A percentile compares a stretch with the other conserved stretches of the same genome.
Conservation (phyloP, 1,140 invertebrate species). For the Varroa destructor region DNA sequence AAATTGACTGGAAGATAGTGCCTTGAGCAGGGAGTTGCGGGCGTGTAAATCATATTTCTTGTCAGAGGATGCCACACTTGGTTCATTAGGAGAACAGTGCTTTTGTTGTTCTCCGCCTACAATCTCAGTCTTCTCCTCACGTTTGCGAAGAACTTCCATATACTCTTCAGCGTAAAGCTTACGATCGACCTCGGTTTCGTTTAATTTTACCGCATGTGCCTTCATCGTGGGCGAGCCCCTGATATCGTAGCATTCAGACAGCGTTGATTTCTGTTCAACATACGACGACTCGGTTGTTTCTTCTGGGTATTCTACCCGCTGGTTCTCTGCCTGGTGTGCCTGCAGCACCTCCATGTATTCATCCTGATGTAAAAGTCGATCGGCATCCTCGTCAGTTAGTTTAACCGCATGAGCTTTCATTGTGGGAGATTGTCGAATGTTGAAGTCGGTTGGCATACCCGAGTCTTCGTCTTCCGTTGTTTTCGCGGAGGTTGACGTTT, state of each 20-base stretch:
- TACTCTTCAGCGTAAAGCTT: background rate
- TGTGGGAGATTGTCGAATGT: slow-evolving; percentile 6
- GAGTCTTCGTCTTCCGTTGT: background rate
- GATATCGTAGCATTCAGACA: background rate
- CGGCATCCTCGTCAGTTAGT: slow-evolving; percentile 22
- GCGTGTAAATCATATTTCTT: background rate
- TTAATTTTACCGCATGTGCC: background rate
- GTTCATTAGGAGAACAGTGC: background rate
- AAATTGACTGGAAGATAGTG: background rate
- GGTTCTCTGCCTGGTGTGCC: background rate
- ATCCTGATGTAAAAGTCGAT: background rate
- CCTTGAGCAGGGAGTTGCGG: background rate
- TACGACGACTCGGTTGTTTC: background rate
- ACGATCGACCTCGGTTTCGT: background rate
- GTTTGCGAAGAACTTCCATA: background rate
- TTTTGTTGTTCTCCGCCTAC: background rate
- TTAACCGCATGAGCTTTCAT: slow-evolving; percentile 25
- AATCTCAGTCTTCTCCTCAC: too few relatives aligned
- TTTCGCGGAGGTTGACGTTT: too few relatives aligned
- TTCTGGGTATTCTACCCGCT: background rate
- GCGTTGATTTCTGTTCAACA: too few relatives aligned
- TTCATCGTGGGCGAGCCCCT: slow-evolving; percentile 10
- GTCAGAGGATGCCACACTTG: slow-evolving; percentile 2
- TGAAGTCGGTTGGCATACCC: background rate
- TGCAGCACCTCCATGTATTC: slow-evolving; percentile 21